Evolutionary conservation across 2,113 vertebrate genomes (phyloP), one percentile per base, ranked within the genome.

Genomic region (Rhinolophus ferrumequinum): DNA sequence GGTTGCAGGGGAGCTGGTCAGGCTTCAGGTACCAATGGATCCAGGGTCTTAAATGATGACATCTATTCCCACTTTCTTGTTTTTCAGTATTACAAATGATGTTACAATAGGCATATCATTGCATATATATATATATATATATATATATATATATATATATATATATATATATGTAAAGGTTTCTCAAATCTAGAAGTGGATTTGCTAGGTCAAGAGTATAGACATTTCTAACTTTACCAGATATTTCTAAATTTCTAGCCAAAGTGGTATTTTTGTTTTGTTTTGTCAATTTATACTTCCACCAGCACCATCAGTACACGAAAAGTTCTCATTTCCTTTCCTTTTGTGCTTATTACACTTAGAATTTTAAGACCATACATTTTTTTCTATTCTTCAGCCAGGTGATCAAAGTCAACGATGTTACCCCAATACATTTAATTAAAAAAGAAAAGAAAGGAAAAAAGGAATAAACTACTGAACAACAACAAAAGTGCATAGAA

Each of bases 271-370:
- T 56, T 54, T 92, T 41, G 6, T 44, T 79, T 72, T 12, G 24
- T 83, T 44, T 84, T 73, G 41, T 44, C 66, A 54, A 6, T 44
- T 95, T 82, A 41, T 33, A 69, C 2, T 92, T 92, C 50, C 14
- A 52, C 33, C 26, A 94, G 33, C 6, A 92, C 54, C 41, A 38
- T 8, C 50, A 93, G 18, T 67, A 21, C 69, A 69, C 11, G 58
- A 64, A 50, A 93, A 90, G 21, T 72, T 90, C 64, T 77, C 9
- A 66, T 72, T 96, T 97, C 33, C 33, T 97, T 94, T 79, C 35
- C 22, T 35, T 85, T 85, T 33, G 9, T 80, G n/a, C 22, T 85
- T 77, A 56, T 92, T 79, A 73, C 2, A 50, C 50, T 95, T 54
- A 83, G 24, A 88, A 38, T 70, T 83, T 84, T 88, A 92, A 83